Evolutionary conservation across 2,888 invertebrate genomes (phyloP).

Genomic region (Melitaea athalia): DNA sequence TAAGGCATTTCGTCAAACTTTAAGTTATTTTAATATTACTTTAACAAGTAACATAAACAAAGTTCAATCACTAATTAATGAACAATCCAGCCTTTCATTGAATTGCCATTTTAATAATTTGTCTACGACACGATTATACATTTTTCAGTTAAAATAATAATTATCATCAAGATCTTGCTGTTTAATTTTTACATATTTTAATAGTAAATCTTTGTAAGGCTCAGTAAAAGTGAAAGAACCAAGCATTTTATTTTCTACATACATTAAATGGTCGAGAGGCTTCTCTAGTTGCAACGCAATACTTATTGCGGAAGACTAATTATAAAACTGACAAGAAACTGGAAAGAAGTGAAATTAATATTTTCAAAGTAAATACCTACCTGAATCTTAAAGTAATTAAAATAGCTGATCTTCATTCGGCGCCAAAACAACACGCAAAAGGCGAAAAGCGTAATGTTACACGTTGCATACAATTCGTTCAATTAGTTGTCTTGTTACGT

Average conservation of each 20-base stretch:
- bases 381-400: too few relatives aligned
- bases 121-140: not conserved
- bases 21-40: too few relatives aligned
- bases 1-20: too few relatives aligned
- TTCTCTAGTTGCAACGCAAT: not conserved
- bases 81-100: not conserved
- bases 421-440: too few relatives aligned
- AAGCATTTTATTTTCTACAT: not conserved
- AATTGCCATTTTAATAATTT: not conserved
- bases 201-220: not conserved
- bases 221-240: not conserved
- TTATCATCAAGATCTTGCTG: slow-evolving; percentile 4
- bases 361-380: too few relatives aligned
- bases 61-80: not conserved
- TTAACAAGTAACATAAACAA: too few relatives aligned
- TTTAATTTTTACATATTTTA: not conserved
- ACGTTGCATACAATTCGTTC: too few relatives aligned
- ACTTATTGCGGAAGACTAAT: slow-evolving; percentile 7
- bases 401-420: too few relatives aligned
- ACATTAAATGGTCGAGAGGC: not conserved
- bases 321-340: not conserved
- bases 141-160: slow-evolving; percentile 2
- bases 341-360: too few relatives aligned
- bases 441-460: too few relatives aligned
- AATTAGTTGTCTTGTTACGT: too few relatives aligned